phyloP scores from a whole-genome alignment of 37 sponge, comb jelly and placozoan species.

The Haliclona indistincta region DNA sequence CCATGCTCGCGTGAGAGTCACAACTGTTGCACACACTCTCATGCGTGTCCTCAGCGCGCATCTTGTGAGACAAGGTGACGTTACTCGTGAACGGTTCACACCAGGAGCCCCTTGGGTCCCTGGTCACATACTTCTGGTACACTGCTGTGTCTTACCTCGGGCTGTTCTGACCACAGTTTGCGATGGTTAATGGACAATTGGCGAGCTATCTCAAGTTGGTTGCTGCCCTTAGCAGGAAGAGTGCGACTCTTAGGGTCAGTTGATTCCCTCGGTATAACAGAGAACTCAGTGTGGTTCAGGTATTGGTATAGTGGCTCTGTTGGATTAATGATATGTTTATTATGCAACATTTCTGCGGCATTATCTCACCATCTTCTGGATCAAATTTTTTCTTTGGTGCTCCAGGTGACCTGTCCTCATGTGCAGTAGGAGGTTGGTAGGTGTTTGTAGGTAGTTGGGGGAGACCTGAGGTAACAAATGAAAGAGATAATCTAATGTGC shows the following conservation, averaged over 20 bases:
- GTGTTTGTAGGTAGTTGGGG: neutral
- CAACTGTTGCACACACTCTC: too few species aligned
- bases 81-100: too few species aligned
- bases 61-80: too few species aligned
- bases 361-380: too few species aligned
- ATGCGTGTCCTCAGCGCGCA: too few species aligned
- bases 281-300: slow-evolving; percentile 69
- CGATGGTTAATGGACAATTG: slow-evolving; percentile 43
- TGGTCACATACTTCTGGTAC: neutral
- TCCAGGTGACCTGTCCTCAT: too few species aligned
- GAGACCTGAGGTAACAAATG: neutral
- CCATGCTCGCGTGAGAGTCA: too few species aligned
- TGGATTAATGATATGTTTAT: neutral
- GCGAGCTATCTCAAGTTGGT: slow-evolving; percentile 43
- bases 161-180: slow-evolving; percentile 57
- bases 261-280: neutral
- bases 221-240: neutral
- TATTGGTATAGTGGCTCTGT: slow-evolving; percentile 80
- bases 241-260: neutral
- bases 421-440: neutral
- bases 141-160: slow-evolving; percentile 24
- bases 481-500: neutral
- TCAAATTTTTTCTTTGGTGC: too few species aligned
- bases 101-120: neutral
- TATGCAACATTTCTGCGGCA: too few species aligned